A percentile compares a stretch with the other conserved stretches of the same genome.
Conservation (phyloP, 2,888 invertebrate species). For the Dastarcus helophoroides region DNA sequence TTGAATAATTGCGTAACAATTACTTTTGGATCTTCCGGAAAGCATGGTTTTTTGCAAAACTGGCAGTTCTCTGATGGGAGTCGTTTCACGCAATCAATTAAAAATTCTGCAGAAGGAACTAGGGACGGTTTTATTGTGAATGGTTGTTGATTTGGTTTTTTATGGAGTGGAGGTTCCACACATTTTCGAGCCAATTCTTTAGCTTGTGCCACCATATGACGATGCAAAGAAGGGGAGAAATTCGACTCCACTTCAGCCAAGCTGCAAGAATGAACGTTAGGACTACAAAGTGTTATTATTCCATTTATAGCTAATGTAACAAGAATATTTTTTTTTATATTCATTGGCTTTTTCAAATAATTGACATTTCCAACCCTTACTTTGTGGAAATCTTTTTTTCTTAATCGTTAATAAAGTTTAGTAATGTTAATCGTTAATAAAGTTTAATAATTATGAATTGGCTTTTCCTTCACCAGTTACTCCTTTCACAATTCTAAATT, state of each 20-base stretch:
- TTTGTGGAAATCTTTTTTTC: too few relatives aligned
- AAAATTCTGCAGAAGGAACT: constrained; percentile 46
- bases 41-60: constrained; percentile 47
- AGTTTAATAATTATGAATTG: too few relatives aligned
- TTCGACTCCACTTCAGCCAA: constrained; percentile 50
- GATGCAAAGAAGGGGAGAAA: constrained; percentile 49
- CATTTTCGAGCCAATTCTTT: constrained; percentile 57
- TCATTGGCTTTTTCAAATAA: too few relatives aligned
- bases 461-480: too few relatives aligned
- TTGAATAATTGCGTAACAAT: constrained; percentile 14
- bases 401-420: too few relatives aligned
- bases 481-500: too few relatives aligned
- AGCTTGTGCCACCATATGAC: constrained; percentile 52
- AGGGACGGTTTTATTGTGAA: constrained; percentile 54
- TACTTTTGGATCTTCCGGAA: constrained; percentile 47
- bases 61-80: constrained; percentile 53
- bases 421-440: too few relatives aligned
- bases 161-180: constrained; percentile 54
- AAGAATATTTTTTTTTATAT: too few relatives aligned
- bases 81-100: constrained; percentile 49
- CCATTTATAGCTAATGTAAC: constrained; percentile 3
- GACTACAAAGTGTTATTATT: neutral
- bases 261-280: constrained; percentile 30
- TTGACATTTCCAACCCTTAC: too few relatives aligned
- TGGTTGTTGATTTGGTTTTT: constrained; percentile 40